Base-by-base conservation (phyloP, 2,797 vertebrate species). In the Sciurus carolinensis region DNA sequence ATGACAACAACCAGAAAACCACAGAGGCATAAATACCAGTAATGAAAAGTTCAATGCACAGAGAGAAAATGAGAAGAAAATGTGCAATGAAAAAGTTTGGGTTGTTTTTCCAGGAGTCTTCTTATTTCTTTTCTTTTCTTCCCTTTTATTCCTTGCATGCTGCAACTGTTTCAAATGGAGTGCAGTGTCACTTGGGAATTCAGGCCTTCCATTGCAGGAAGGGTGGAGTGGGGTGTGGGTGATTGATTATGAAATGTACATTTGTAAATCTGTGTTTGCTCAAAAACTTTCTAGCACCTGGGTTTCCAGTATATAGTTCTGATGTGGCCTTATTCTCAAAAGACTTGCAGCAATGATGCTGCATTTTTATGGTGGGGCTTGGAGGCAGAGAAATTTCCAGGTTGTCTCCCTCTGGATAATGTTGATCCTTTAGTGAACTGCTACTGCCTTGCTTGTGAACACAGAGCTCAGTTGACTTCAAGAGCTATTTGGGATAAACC, bases 11-110 rank as follows among this genome's bases (percentile, higher is more conserved):
- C 52, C 76, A 84, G 62, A 90, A 80, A 73, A 54, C 22, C 20
- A 26, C 59, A 79, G 39, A 86, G 8, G 36, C 95, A 12, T 92
- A 66, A 91, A 91, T 67, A 76, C 57, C 64, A 69, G n/a, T 57
- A 64, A 79, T 12, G 28, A 82, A 96, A 94, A 59, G 15, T 59
- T 64, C 62, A 89, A 72, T n/a, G 66, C 10, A 72, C 30, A 91
- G 87, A 97, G 39, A 71, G 11, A 26, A 87, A 80, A 82, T 62
- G 9, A 92, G 17, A 76, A 93, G 50, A 85, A 57, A 90, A 76
- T n/a, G 36, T 28, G 0, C 26, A 75, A 5, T 33, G 17, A 28
- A 33, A 75, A 80, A 75, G 11, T 57, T 44, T 76, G 1, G 17
- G 12, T 30, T 52, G 4, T 90, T 95, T 94, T 50, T 47, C 79